Base-by-base conservation (phyloP, 2,797 vertebrate species). In the Eremophila alpestris region DNA sequence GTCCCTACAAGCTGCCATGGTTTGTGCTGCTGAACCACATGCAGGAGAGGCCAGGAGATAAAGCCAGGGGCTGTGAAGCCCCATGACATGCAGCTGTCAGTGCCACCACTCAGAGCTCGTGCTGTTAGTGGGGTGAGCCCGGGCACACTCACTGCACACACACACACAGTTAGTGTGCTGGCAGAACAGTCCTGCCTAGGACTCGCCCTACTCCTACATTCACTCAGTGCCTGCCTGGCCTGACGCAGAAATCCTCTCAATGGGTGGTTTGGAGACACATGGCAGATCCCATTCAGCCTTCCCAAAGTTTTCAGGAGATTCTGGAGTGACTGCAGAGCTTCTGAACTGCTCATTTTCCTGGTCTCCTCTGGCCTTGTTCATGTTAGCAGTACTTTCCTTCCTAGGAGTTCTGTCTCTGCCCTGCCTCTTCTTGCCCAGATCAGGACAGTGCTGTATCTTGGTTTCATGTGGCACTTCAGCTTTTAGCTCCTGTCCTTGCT, bases 161-260 rank as follows among this genome's bases (percentile, higher is more conserved):
- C 41, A 87, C 96, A 77, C 79, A 38, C 96, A 64, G 63, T 86
- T 55, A 92, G 78, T 52, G 89, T 29, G 3, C 70, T 46, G 49
- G 52, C 82, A 88, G 15, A 87, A 68, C 54, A 77, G 69, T 46
- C 76, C 88, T 20, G 36, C 62, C 56, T 24, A 74, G 86, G 55
- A 87, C 30, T 41, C 0, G 3, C 77, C 75, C 54, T 87, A 41
- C 83, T 90, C 79, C 89, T 62, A 34, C 85, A n/a, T 81, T 87
- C 93, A 83, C 43, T 81, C 90, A 63, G 77, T 40, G 98, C 99
- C 98, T 99, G 99, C 99, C 98, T 99, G 99, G 97, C 98, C 98
- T 67, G 98, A 99, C 6, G 99, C 98, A 92, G 99, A 99, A 76
- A 99, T 98, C 94, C 98, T 98, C 97, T 99, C 98, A 38, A 97